Conservation (phyloP, 2,113 vertebrate genomes). For the Microcebus lehilahytsara region DNA sequence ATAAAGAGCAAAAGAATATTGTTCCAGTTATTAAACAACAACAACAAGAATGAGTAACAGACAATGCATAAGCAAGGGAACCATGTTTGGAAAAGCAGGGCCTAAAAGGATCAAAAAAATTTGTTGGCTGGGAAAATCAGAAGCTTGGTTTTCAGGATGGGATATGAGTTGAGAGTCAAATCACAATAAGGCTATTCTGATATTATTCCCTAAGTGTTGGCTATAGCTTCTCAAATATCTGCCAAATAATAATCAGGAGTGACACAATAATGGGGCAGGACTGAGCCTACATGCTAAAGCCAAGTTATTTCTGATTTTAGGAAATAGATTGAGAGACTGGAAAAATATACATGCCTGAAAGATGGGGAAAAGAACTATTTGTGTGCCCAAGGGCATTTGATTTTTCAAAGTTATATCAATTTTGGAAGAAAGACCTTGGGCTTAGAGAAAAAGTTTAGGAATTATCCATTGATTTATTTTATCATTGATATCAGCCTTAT, state of each 20-base stretch:
- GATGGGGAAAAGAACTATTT: neutral
- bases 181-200: neutral
- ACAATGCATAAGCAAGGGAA: neutral
- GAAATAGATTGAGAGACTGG: neutral
- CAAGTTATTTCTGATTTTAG: neutral
- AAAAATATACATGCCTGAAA: neutral
- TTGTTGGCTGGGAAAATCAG: neutral
- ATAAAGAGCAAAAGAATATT: neutral
- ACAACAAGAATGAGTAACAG: neutral
- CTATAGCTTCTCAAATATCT: neutral
- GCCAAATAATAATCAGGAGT: neutral
- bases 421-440: neutral
- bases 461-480: neutral
- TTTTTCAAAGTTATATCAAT: neutral
- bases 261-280: fast-evolving
- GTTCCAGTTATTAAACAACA: neutral
- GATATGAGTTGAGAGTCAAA: neutral
- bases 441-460: neutral
- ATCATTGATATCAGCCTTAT: neutral
- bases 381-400: neutral
- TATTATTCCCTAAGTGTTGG: neutral
- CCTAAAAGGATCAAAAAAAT: neutral
- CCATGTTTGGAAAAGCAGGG: neutral
- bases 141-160: neutral
- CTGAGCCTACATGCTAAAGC: neutral